These are phyloP conservation scores for Leptothorax acervorum DNA, from an alignment of 2,888 invertebrate species.

Conservation along the genomic window DNA sequence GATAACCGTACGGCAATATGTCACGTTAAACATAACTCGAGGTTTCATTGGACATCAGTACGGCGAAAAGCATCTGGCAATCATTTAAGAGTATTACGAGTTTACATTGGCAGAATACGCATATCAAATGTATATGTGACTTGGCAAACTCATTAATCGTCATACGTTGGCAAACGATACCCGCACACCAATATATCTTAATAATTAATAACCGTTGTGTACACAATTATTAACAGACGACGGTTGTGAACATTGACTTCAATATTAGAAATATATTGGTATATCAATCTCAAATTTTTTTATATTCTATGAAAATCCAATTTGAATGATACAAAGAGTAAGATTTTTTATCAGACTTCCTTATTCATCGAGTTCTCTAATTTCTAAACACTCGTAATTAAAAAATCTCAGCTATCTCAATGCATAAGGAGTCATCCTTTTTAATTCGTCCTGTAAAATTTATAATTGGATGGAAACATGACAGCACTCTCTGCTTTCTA, in stretches of 20 bases:
- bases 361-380: not conserved
- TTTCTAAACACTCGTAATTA: constrained; percentile 16
- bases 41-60: constrained; percentile 51
- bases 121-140: constrained; percentile 58
- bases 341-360: not conserved
- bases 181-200: constrained; percentile 56
- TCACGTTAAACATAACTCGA: constrained; percentile 54
- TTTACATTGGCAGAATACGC: constrained; percentile 49
- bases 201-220: constrained; percentile 68
- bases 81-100: constrained; percentile 63
- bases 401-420: not conserved
- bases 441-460: constrained; percentile 23
- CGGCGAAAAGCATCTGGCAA: constrained; percentile 62
- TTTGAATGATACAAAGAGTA: constrained; percentile 2
- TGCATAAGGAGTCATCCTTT: not conserved
- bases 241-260: constrained; percentile 59
- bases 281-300: not conserved
- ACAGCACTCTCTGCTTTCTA: constrained; percentile 12
- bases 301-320: not conserved
- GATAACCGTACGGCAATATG: constrained; percentile 19
- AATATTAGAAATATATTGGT: not conserved
- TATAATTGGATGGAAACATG: constrained; percentile 14
- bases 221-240: constrained; percentile 61
- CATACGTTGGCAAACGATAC: constrained; percentile 67
- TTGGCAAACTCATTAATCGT: constrained; percentile 66